Evolutionary conservation across 2,797 vertebrate species (phyloP).

Genomic region (Danio jaintianensis): DNA sequence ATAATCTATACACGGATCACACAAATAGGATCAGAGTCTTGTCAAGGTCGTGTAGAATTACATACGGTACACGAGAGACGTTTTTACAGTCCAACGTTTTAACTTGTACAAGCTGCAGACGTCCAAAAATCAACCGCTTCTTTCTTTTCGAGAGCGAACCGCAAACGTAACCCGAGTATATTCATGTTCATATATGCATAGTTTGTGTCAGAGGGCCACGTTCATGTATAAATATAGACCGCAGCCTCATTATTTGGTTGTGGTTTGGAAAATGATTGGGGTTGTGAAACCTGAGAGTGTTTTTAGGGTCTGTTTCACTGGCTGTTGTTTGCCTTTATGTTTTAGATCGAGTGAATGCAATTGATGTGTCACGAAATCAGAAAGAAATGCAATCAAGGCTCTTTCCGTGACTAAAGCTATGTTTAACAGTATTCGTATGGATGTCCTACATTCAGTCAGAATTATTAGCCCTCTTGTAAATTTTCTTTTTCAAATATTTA

Average conservation of each 20-base stretch:
- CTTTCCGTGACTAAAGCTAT: slow-evolving; percentile 9
- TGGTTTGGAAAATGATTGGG: slow-evolving; percentile 7
- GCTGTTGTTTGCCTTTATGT: not conserved
- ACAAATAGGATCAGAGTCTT: not conserved
- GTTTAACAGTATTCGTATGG: not conserved
- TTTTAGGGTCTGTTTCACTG: slow-evolving; percentile 14
- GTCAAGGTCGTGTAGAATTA: not conserved
- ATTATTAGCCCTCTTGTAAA: no score
- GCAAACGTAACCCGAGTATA: slow-evolving; percentile 21
- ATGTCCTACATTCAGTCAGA: no score
- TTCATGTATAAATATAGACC: slow-evolving; percentile 27
- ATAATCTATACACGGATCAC: not conserved
- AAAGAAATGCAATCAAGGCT: slow-evolving; percentile 3
- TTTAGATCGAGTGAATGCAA: slow-evolving; percentile 6
- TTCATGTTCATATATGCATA: slow-evolving; percentile 10
- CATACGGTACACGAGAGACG: not conserved
- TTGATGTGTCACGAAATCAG: not conserved
- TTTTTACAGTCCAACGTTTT: not conserved
- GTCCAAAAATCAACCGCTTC: not conserved
- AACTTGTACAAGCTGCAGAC: slow-evolving; percentile 2
- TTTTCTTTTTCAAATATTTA: no score
- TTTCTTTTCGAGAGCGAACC: not conserved
- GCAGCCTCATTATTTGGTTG: not conserved
- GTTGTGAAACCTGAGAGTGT: not conserved
- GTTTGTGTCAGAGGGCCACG: slow-evolving; percentile 9